A percentile compares a stretch with the other conserved stretches of the same genome.
phyloP scores from a whole-genome alignment of 2,113 vertebrate genomes.

The Oryctolagus cuniculus region DNA sequence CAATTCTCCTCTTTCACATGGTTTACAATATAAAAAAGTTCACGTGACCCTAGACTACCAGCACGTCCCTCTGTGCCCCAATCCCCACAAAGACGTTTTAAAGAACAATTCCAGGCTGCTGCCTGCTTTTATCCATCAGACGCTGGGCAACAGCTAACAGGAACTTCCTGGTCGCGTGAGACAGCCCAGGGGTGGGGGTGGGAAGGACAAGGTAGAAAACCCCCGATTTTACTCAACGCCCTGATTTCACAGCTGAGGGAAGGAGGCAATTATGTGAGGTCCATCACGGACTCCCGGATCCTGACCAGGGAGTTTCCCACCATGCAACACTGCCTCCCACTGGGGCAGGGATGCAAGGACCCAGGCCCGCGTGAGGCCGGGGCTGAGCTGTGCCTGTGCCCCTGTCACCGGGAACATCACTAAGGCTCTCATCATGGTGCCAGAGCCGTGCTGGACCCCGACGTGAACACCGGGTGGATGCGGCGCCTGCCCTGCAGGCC shows the following conservation, averaged over 20 bases:
- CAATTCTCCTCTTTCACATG: neutral
- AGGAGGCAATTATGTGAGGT: neutral
- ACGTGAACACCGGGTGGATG: neutral
- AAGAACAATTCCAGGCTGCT: neutral
- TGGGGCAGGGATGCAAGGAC: neutral
- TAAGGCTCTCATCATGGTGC: slow-evolving; percentile 13
- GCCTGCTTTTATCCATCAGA: slow-evolving; percentile 27
- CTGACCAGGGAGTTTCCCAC: neutral
- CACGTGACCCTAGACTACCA: neutral
- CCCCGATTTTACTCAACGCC: neutral
- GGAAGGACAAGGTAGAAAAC: neutral
- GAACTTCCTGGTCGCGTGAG: neutral
- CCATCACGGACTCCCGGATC: neutral
- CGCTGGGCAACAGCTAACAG: neutral
- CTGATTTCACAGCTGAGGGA: slow-evolving; percentile 3
- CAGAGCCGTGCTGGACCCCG: neutral
- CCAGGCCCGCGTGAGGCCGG: neutral
- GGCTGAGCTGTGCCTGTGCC: neutral
- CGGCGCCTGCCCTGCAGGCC: neutral
- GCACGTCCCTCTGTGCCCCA: neutral
- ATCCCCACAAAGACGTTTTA: neutral
- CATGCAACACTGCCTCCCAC: neutral
- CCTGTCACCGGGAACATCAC: neutral
- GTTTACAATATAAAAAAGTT: neutral
- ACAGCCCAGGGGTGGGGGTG: neutral